These are phyloP conservation scores for Synanthedon vespiformis DNA, from an alignment of 2,888 invertebrate species.

Conservation along the genomic window DNA sequence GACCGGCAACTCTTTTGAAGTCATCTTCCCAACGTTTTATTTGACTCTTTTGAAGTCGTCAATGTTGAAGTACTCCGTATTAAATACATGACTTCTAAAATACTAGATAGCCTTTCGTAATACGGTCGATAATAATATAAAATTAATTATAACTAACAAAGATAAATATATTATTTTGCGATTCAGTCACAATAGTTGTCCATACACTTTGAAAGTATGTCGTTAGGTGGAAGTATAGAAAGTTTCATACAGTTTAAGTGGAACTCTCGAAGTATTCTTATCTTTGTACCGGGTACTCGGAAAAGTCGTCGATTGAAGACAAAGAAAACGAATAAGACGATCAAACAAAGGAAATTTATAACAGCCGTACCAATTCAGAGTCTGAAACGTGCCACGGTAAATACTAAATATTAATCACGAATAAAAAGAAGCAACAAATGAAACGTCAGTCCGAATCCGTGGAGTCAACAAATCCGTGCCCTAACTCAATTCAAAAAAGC, in stretches of 20 bases:
- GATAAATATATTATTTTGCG: conserved; percentile 1
- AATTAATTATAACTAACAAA: no score
- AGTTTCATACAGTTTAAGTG: background rate
- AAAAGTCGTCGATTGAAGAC: background rate
- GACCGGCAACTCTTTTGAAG: no score
- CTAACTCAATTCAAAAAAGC: conserved; percentile 16
- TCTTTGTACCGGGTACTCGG: background rate
- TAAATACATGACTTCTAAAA: no score
- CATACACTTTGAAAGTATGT: conserved; percentile 2
- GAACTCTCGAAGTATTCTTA: background rate
- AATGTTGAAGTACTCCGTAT: no score
- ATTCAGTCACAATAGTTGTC: conserved; percentile 5
- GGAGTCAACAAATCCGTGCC: conserved; percentile 7
- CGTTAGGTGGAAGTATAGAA: background rate
- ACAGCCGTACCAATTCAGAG: background rate
- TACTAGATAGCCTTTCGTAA: no score
- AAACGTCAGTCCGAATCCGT: conserved; percentile 12
- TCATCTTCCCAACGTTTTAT: no score
- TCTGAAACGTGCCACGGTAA: background rate
- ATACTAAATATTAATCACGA: background rate
- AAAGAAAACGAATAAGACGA: background rate
- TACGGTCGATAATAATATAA: no score
- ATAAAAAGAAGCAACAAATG: conserved; percentile 7
- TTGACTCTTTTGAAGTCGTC: no score
- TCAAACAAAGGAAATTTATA: background rate